phyloP scores from a whole-genome alignment of 1,140 invertebrate genomes.

The Hyles euphorbiae region DNA sequence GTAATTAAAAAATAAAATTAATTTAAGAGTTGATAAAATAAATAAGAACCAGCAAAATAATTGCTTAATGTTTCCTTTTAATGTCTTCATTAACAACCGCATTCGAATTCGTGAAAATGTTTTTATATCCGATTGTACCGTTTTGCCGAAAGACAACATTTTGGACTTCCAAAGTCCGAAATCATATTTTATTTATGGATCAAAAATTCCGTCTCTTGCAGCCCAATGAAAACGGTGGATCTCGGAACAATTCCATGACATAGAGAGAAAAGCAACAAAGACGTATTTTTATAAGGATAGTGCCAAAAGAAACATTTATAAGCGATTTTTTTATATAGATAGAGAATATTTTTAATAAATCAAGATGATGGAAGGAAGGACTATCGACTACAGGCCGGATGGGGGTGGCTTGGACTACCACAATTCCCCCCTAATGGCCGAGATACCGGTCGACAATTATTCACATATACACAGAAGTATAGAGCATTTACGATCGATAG shows the following conservation, averaged over 20 bases:
- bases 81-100: neutral
- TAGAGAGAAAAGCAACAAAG: conserved; percentile 38
- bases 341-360: conserved; percentile 41
- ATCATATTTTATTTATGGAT: conserved; percentile 6
- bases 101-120: neutral
- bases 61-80: neutral
- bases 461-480: conserved; percentile 81
- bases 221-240: conserved; percentile 60
- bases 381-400: conserved; percentile 76
- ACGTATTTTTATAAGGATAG: conserved; percentile 69
- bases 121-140: neutral
- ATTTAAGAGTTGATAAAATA: neutral
- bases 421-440: conserved; percentile 78
- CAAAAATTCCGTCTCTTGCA: conserved; percentile 31
- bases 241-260: conserved; percentile 71
- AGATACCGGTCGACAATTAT: conserved; percentile 78
- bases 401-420: conserved; percentile 77
- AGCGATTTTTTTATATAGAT: conserved; percentile 49
- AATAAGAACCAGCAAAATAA: too few species aligned
- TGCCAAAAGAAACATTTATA: conserved; percentile 64
- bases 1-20: conserved; percentile 16
- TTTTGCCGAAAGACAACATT: conserved; percentile 32
- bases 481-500: conserved; percentile 79
- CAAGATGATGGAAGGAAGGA: conserved; percentile 78
- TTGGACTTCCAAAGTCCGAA: conserved; percentile 22